Base-by-base conservation (phyloP, 2,888 invertebrate species). In the Myopa testacea region DNA sequence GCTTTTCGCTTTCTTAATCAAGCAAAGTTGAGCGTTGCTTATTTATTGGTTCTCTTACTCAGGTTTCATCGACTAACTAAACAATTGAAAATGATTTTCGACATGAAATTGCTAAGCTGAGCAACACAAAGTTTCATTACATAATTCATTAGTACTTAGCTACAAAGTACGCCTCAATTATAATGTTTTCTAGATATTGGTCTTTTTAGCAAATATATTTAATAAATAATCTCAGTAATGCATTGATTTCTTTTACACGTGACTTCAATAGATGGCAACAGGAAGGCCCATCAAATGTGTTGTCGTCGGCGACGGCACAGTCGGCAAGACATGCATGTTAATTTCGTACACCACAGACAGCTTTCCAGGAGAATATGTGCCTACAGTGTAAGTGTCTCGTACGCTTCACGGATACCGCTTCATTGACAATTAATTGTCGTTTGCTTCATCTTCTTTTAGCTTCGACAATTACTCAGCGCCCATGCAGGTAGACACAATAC, bases 401-500 rank as follows among this genome's bases (percentile, higher is more conserved):
- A 38, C 10, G 14, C 19, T 12, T 40, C 50, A 26, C 16, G 3
- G 16, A 65, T 50, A 12, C n/a, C 7, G 3, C 34, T 65, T 14
- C 34, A 16, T 14, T 16, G 26, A 2, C 68, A 72, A 37, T 4
- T 52, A 10, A 45, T 67, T 73, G 79, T 79, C 72, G 72, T 77
- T 78, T 79, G 19, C 55, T 55, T 63, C 26, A 3, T 63, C 26
- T 26, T 63, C 63, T 4, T 16, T 76, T 75, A 85, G 98, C 85
- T 99, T 99, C 91, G 99, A 99, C 90, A 99, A 99, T 91, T 99
- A 99, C 90, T 98, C 98, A 67, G 98, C 98, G 70, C 98, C 98
- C 70, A 97, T 99, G 97, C 97, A 97, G 84, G 98, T 98, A 78
- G 99, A 99, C 91, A 97, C 98, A 82, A 97, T 98, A 84, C 96